A percentile compares a stretch with the other conserved stretches of the same genome.
phyloP scores from a whole-genome alignment of 2,888 invertebrate genomes.

The Cosmorhoe ocellata region DNA sequence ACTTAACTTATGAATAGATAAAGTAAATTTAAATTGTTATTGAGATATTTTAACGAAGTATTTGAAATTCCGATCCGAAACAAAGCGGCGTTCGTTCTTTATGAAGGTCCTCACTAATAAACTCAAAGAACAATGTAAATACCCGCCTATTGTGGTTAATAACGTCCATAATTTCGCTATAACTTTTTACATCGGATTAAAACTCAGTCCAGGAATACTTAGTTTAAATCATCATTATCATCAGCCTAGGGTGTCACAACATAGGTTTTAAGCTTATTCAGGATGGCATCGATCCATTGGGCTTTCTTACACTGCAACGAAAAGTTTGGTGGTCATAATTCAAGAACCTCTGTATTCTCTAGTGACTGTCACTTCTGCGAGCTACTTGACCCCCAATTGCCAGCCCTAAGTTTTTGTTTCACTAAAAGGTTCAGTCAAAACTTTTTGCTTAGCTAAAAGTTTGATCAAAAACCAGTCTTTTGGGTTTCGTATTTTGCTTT shows the following conservation, averaged over 20 bases:
- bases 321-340: too few relatives aligned
- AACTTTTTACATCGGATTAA: constrained; percentile 14
- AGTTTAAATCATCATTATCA: background rate
- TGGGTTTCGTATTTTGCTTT: constrained; percentile 7
- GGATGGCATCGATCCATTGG: too few relatives aligned
- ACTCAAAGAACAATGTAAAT: constrained; percentile 28
- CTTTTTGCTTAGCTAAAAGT: background rate
- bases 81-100: constrained; percentile 30
- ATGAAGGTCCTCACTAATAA: constrained; percentile 30
- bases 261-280: too few relatives aligned
- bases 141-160: constrained; percentile 25
- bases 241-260: too few relatives aligned
- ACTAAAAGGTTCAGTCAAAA: constrained; percentile 1
- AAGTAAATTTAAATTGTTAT: constrained; percentile 43
- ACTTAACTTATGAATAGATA: constrained; percentile 46
- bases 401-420: too few relatives aligned
- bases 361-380: too few relatives aligned
- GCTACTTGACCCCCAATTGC: too few relatives aligned
- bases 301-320: too few relatives aligned
- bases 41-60: constrained; percentile 36
- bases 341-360: too few relatives aligned
- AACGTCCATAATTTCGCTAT: constrained; percentile 8
- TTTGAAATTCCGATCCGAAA: constrained; percentile 30
- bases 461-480: too few relatives aligned
- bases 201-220: background rate